Conservation (phyloP, 2,113 vertebrate species). For the Notarius quadriscutis region DNA sequence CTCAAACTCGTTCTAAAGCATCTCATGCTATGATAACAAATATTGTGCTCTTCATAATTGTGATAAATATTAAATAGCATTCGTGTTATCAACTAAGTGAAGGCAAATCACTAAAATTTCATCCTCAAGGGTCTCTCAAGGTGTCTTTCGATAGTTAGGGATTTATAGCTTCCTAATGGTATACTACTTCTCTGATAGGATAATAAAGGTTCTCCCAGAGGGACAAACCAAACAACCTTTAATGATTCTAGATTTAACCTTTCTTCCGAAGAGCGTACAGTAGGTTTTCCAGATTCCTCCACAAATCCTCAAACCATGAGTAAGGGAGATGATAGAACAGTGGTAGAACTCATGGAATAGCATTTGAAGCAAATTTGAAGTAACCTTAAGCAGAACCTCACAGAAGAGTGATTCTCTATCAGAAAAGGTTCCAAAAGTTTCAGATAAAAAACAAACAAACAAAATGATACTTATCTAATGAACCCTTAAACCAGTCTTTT, state of each 20-base stretch:
- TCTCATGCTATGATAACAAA: background rate
- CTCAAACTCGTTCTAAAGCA: background rate
- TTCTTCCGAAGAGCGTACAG: background rate
- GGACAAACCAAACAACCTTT: background rate
- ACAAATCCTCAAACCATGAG: background rate
- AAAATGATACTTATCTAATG: background rate
- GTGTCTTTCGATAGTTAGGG: background rate
- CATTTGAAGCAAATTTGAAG: background rate
- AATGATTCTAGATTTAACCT: background rate
- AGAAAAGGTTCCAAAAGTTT: background rate
- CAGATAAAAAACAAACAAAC: background rate
- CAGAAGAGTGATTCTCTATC: background rate
- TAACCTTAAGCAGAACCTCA: background rate
- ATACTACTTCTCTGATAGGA: background rate
- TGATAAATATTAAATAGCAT: slow-evolving; percentile 18
- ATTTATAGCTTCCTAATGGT: background rate
- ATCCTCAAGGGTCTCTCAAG: background rate
- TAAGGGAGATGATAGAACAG: background rate
- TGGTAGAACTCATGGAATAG: background rate
- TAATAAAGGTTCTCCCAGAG: background rate
- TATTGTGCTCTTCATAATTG: background rate
- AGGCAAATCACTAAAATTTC: background rate
- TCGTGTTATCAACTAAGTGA: background rate
- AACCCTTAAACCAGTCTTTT: too few species aligned
- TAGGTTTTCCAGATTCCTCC: background rate